phyloP scores from a whole-genome alignment of 2,797 vertebrate genomes.

The Phrynocephalus forsythii region DNA sequence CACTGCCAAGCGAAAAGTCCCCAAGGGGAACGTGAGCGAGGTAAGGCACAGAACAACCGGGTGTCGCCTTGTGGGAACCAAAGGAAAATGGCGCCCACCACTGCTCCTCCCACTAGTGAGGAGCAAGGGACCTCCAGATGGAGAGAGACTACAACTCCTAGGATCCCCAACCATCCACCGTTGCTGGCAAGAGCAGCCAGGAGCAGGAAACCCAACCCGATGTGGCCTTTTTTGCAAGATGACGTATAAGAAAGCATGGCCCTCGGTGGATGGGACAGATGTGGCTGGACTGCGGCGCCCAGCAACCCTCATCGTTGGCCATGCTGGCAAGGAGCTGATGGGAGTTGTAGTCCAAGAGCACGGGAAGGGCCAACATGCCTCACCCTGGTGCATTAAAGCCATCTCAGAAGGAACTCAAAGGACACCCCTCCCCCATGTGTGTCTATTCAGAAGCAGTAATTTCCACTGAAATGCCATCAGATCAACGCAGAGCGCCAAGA shows the following conservation, averaged over 20 bases:
- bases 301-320: background rate
- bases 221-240: background rate
- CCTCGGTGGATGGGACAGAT: background rate
- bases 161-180: background rate
- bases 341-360: background rate
- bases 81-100: background rate
- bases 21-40: background rate
- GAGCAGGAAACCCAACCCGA: background rate
- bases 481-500: background rate
- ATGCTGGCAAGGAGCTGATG: background rate
- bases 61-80: background rate
- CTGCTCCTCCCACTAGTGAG: background rate
- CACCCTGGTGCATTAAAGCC: background rate
- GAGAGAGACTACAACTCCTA: background rate
- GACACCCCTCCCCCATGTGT: background rate
- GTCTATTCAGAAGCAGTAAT: background rate
- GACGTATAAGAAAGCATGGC: background rate
- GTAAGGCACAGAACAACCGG: background rate
- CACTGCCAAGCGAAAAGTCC: constrained; percentile 45
- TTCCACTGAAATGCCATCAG: background rate
- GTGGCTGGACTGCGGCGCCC: background rate
- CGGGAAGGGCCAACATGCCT: background rate
- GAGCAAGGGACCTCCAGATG: background rate
- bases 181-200: background rate
- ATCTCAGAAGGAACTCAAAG: background rate